Percentiles rank a stretch among this genome's conserved stretches.
Evolutionary conservation across 2,888 invertebrate species (phyloP).

Genomic region (Ornithoptera priamus): DNA sequence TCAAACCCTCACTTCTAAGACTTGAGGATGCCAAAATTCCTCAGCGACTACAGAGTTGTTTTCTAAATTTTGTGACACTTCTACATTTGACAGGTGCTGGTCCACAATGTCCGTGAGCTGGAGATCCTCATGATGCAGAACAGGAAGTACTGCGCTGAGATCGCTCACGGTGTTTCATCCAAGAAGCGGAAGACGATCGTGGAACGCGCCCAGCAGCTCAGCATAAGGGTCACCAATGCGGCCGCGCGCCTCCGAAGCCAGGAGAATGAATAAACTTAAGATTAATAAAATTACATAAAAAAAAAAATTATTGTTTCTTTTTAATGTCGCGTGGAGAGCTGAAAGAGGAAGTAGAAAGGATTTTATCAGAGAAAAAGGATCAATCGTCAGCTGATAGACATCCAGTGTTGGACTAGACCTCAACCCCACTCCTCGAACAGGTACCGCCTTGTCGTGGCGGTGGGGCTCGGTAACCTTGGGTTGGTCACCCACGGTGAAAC

Average conservation of each 20-base stretch:
- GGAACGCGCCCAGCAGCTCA: constrained; percentile 97
- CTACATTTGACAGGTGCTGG: constrained; percentile 56
- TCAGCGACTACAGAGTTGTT: no score
- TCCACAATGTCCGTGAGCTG: constrained; percentile 87
- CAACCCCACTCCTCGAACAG: no score
- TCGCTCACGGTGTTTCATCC: constrained; percentile 98
- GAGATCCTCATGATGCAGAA: constrained; percentile 99
- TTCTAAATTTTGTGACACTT: no score
- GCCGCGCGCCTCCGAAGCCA: constrained; percentile 98
- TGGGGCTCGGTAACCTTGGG: no score
- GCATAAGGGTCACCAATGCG: constrained; percentile 97
- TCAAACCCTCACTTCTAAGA: no score
- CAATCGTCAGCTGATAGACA: no score
- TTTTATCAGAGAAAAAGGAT: no score
- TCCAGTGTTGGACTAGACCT: no score
- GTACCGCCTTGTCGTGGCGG: no score
- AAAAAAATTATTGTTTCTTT: not conserved
- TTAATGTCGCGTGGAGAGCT: not conserved
- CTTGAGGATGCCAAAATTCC: no score
- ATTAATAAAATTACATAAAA: constrained; percentile 36
- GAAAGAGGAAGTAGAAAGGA: not conserved
- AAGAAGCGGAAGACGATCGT: constrained; percentile 98
- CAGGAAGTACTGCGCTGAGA: constrained; percentile 97
- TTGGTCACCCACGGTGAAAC: no score
- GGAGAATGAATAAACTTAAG: constrained; percentile 94